Evolutionary conservation across 1,140 invertebrate genomes (phyloP).

Genomic region (Portunus trituberculatus): DNA sequence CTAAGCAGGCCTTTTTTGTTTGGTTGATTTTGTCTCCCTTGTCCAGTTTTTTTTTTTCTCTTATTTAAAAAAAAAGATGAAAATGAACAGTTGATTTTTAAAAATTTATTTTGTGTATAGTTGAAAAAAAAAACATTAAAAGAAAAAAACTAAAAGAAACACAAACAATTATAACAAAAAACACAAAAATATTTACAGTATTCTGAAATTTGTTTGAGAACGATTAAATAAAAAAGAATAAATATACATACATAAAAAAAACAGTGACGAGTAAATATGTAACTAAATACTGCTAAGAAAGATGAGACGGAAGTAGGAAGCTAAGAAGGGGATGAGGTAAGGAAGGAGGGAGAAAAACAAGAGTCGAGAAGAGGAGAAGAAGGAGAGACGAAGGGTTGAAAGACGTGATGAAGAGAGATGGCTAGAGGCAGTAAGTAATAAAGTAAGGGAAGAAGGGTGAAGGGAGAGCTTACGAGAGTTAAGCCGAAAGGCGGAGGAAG

Average conservation of each 20-base stretch:
- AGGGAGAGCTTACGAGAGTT: neutral
- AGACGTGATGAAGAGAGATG: constrained; percentile 13
- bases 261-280: neutral
- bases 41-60: too few species aligned
- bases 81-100: too few species aligned
- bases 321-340: too few species aligned
- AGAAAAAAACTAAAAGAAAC: too few species aligned
- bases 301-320: neutral
- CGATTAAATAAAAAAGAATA: neutral
- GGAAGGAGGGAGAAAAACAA: neutral
- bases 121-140: too few species aligned
- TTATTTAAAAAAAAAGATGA: too few species aligned
- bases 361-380: neutral
- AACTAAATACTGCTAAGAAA: neutral
- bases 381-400: neutral
- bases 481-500: neutral
- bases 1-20: too few species aligned
- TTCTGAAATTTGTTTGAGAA: too few species aligned
- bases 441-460: neutral
- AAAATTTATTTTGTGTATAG: too few species aligned
- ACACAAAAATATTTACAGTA: too few species aligned
- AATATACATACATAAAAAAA: neutral
- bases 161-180: too few species aligned
- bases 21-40: too few species aligned
- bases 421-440: neutral